Evolutionary conservation across 2,797 vertebrate species (phyloP), one percentile per base, ranked within the genome.

Genomic region (Podarcis lilfordi): DNA sequence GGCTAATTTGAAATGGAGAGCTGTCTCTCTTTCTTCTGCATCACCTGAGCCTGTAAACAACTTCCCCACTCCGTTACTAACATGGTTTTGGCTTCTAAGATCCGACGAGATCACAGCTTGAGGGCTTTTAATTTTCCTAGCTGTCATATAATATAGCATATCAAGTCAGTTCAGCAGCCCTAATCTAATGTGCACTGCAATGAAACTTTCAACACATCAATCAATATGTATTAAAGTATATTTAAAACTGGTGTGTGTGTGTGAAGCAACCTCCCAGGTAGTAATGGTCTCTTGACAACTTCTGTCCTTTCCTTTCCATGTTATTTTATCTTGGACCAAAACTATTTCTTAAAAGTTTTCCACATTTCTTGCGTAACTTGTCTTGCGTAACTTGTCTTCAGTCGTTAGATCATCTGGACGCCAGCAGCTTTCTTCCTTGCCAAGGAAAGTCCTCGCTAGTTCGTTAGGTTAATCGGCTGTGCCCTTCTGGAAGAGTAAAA

Each of bases 211-310:
- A 89, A 84, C 68, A 15, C 25, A 92, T 87, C 92, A 85, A 84
- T 94, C 95, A 86, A 92, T 94, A 86, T 72, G 81, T 87, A 86
- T 87, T 92, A 82, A 66, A 72, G 89, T 80, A 75, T 91, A 89
- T 0, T 19, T 88, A 84, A 86, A 91, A 83, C 19, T 3, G 40
- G 10, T 40, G 61, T 5, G 55, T 7, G 69, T 45, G 10, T 11
- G 19, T 5, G 27, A 17, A 75, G 69, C 69, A 81, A 43, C 69
- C 79, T 81, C 29, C 79, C 17, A 82, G 15, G 32, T 85, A 81
- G 7, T 89, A 80, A 19, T 81, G 69, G 92, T 93, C 66, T 93
- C 91, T 86, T 92, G 94, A 92, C 87, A 93, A 59, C 79, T 59
- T 87, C 87, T 91, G 90, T 94, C 93, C 45, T 0, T 93, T 94